phyloP scores from a whole-genome alignment of 2,113 vertebrate genomes.

The Mirounga angustirostris region DNA sequence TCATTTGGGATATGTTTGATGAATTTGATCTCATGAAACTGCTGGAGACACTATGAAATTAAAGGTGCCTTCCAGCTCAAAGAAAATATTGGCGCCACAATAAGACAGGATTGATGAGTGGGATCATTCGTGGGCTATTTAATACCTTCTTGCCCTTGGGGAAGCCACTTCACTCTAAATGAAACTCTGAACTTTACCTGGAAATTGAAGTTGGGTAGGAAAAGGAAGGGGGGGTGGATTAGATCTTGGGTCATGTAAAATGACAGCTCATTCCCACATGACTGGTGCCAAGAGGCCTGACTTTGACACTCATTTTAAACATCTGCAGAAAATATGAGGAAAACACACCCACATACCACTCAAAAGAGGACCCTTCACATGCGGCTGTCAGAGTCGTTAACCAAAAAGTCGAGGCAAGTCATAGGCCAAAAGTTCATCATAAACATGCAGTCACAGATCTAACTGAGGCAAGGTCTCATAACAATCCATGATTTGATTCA shows the following conservation, averaged over 20 bases:
- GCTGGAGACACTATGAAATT: neutral
- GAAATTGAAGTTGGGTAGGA: conserved; percentile 13
- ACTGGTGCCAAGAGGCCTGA: neutral
- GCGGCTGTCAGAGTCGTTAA: neutral
- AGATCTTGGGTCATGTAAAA: conserved; percentile 23
- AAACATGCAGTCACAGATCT: neutral
- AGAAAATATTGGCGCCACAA: neutral
- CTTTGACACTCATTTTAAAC: conserved; percentile 33
- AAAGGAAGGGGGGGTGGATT: neutral
- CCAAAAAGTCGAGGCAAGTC: conserved; percentile 23
- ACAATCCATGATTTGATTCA: neutral
- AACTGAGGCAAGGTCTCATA: neutral
- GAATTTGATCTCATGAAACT: neutral
- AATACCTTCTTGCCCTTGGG: neutral
- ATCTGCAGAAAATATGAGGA: conserved; percentile 38
- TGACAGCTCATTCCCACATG: conserved; percentile 9
- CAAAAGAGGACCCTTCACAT: neutral
- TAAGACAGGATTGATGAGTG: neutral
- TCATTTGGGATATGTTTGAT: neutral
- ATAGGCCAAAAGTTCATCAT: conserved; percentile 27
- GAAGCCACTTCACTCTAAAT: neutral
- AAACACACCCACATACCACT: neutral
- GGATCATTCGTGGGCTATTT: neutral
- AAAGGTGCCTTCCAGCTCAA: neutral
- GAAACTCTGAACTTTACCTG: conserved; percentile 8